Base-by-base conservation (phyloP, 1,140 invertebrate species). In the Euura saliciscinereae region DNA sequence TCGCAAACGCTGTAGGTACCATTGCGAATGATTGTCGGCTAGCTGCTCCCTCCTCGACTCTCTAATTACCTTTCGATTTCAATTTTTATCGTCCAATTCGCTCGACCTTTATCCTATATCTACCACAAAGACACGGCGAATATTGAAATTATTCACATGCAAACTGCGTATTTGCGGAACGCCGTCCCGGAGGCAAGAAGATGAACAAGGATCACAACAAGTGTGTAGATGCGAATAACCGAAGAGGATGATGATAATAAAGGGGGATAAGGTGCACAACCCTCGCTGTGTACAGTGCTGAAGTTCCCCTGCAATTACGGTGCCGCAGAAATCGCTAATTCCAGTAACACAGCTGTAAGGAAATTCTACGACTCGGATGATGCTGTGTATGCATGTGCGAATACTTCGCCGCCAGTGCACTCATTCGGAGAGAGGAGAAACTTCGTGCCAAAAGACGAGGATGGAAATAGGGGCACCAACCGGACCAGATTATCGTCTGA, bases 401-500 rank as follows among this genome's bases (percentile, higher is more conserved):
- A 13, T 64, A 10, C 59, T 10, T 10, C 13, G 75, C 74, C 68
- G 42, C 69, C 43, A 66, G 70, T 13, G 71, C 66, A 73, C 70
- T 71, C 65, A 71, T 68, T 69, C 73, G 72, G 51, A 51, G 43
- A 68, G 66, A 66, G n/a, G 70, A 71, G 46, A 44, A 43, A 72
- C 45, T 71, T 44, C 43, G 46, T 70, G 70, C 66, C 73, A 75
- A 73, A 66, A 72, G 71, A 65, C n/a, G 45, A 44, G 5, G 13
- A 44, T 6, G 66, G 43, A 42, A 28, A 28, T 10, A 6, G 3
- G 43, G 46, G 59, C 42, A 75, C 46, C 51, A 73, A 45, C 68
- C 45, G 80, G 82, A 84, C 82, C 78, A 82, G 80, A 84, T 84
- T 84, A 84, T 84, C 80, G 80, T 78, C 78, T 79, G 82, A 84